Evolutionary conservation across 2,888 invertebrate species (phyloP).

Genomic region (Mesodorylaimus sp.): DNA sequence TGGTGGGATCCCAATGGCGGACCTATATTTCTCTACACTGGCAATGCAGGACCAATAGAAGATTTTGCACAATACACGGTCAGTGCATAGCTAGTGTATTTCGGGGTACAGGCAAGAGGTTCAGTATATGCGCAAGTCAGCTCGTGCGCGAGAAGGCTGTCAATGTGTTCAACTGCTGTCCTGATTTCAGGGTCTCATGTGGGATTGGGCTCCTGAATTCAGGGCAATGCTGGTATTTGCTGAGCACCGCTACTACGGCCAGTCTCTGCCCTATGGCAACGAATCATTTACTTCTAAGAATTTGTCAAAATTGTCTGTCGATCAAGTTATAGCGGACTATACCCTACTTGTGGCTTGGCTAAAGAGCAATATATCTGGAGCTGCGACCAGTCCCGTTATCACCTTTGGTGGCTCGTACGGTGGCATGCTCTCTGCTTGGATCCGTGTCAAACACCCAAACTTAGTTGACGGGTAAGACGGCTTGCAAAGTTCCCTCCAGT

Average conservation of each 20-base stretch:
- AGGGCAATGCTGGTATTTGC: conserved; percentile 68
- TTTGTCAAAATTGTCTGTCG: conserved; percentile 53
- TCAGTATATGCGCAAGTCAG: too few relatives aligned
- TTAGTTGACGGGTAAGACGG: conserved; percentile 58
- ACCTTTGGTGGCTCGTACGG: conserved; percentile 78
- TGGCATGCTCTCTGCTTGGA: conserved; percentile 89
- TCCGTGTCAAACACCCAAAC: conserved; percentile 85
- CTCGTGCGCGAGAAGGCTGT: too few relatives aligned
- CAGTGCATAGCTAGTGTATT: too few relatives aligned
- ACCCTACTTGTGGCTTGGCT: conserved; percentile 54
- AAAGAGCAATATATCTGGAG: conserved; percentile 32
- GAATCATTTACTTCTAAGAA: conserved; percentile 41
- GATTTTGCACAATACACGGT: conserved; percentile 67
- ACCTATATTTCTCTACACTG: conserved; percentile 82
- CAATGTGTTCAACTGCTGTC: too few relatives aligned
- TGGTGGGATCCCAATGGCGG: conserved; percentile 44
- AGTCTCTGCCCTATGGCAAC: conserved; percentile 68
- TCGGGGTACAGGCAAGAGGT: too few relatives aligned
- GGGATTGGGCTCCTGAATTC: conserved; percentile 64
- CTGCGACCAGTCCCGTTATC: conserved; percentile 51
- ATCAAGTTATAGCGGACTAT: conserved; percentile 84
- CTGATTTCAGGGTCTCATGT: conserved; percentile 56
- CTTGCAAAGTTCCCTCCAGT: conserved; percentile 56
- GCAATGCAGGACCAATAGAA: conserved; percentile 83
- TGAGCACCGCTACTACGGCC: conserved; percentile 87